Base-by-base conservation (phyloP, 2,797 vertebrate species). In the Acipenser ruthenus region DNA sequence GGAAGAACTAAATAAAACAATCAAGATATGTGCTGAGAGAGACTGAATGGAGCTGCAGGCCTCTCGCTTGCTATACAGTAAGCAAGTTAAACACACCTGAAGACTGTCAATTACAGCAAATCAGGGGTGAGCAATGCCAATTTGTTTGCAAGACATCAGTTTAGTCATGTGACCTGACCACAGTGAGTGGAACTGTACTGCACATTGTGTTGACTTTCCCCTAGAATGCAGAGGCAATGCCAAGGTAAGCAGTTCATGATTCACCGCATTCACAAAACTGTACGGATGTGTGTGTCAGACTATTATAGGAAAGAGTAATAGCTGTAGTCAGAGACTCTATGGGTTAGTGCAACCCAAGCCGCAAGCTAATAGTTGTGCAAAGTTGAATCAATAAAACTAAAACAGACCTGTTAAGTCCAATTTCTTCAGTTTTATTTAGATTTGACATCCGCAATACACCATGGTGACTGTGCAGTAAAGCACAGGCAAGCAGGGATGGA, bases 121-220 rank as follows among this genome's bases (percentile, higher is more conserved):
- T 63, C 51, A 49, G 8, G 62, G 62, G 48, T 63, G 62, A 63
- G 62, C 15, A 59, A 59, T 59, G 37, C 37, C n/a, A 18, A 6
- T 23, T 50, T 18, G 49, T 51, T 13, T 58, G 11, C 12, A 58
- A 58, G 8, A 58, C 55, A 58, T 58, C 55, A 58, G 15, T 58
- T 58, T 58, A 13, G 55, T n/a, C 55, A 58, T 13, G 55, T 58
- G 55, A 58, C 12, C 12, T 13, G 55, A 58, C 55, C 12, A n/a
- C 55, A 58, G 6, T 13, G 55, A n/a, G 55, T 6, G 2, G 10
- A n/a, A 5, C 37, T 58, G 55, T 11, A 11, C 12, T n/a, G 55
- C 2, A 11, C 55, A 58, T 7, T 58, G 10, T 4, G 12, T 11
- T 58, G 4, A 37, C 37, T 4, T 37, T 37, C 55, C 55, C 12